Base-by-base conservation (phyloP, 2,888 invertebrate genomes). In the Netelia melanura region DNA sequence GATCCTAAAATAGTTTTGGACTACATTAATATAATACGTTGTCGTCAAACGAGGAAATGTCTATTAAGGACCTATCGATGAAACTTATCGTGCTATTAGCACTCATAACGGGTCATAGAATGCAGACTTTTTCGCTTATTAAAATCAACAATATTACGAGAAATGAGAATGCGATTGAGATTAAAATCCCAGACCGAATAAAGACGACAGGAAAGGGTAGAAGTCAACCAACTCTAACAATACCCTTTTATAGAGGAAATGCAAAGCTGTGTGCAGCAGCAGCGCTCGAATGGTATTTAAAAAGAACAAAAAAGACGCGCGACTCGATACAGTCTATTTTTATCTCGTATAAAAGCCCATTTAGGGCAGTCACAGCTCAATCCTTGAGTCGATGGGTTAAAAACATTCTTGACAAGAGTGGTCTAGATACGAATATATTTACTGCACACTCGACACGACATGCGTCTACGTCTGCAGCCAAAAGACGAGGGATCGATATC, bases 1-100 rank as follows among this genome's bases (percentile, higher is more conserved):
- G 87, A 89, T 67, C 87, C 87, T 11, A 77, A 65, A 30, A 83
- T 82, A 17, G 83, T 89, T 14, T 67, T 89, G 44, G 62, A 85
- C 17, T 86, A 83, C 83, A 25, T 67, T 23, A 23, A 43, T n/a
- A n/a, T n/a, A n/a, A n/a, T 30, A 58, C 58, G 11, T 43, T 71
- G 17, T 52, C 65, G 10, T 17, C 58, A 6, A 77, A 81, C 65
- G 72, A 81, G 25, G 17, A 72, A 52, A 44, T 81, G 21, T 0
- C 61, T 10, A 21, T 70, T 3, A 56, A 62, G 38, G 38, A 64
- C 14, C 14, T 86, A 48, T 62, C 86, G 5, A 67, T 38, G 72
- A 86, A 87, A 64, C 77, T 87, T 48, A 77, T 77, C n/a, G 74
- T 70, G 38, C 68, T 87, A 62, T 44, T 87, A 8, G 80, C 85